Evolutionary conservation across 2,888 invertebrate species (phyloP), one percentile per base, ranked within the genome.

Genomic region (Eupithecia pulchellata): DNA sequence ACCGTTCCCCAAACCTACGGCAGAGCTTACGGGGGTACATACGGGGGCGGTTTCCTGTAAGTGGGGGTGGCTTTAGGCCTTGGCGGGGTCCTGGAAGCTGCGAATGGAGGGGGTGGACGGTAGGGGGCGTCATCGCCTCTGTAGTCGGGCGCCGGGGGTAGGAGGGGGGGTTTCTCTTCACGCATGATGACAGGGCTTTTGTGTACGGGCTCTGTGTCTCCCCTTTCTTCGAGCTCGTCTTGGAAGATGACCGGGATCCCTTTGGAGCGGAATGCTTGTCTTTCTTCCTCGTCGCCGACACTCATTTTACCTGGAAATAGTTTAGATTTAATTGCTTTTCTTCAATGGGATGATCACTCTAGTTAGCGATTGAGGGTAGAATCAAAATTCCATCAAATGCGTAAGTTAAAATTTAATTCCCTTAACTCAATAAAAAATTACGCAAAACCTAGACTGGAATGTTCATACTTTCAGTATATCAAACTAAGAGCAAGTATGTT

Each of bases 211-310:
- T 97, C 97, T 27, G 97, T 96, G 88, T 97, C 97, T 0, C 97
- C 98, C 81, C 98, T 97, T 84, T 99, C 99, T 81, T 99, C 99
- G 58, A 99, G 95, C 89, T 99, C 99, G 89, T 99, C 99, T 90
- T 98, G 98, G 92, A 99, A 99, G 84, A 99, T 99, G 52, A 99
- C 98, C 0, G 99, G 99, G 82, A 99, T 98, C 65, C 96, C 96
- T 88, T 97, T 97, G 81, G 97, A 97, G 64, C 97, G 96, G 93
- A 97, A 97, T 76, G 97, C 97, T 86, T 97, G 97, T 25, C 97
- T 95, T 79, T 97, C 97, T 83, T 98, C 97, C 83, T 97, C 97
- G 84, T 96, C 96, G 36, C 96, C 96, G 75, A 92, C 89, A 81
- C 89, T 96, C 96, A 90, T 97, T 96, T 94, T 94, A 30, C 98